Conservation (phyloP, 2,113 vertebrate species). For the Lamprologus speciosus region DNA sequence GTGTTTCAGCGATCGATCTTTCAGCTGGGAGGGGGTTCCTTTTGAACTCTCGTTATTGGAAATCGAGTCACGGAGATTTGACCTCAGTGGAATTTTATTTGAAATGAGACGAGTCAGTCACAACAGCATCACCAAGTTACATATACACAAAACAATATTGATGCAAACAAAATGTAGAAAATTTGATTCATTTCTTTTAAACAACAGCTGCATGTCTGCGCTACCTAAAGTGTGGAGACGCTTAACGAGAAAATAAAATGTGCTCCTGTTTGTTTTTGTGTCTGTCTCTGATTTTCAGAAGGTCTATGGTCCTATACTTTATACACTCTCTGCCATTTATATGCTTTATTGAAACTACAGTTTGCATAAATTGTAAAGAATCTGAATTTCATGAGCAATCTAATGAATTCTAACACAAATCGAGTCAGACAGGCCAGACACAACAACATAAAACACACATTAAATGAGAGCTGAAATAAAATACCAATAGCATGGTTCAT, state of each 20-base stretch:
- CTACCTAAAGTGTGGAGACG: rapidly evolving
- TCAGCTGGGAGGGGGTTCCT: neutral
- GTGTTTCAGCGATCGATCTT: neutral
- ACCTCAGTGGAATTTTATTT: neutral
- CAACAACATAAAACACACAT: conserved; percentile 9
- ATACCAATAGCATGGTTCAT: neutral
- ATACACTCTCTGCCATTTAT: neutral
- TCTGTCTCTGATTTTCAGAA: neutral
- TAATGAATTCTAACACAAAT: neutral
- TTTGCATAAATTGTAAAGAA: neutral
- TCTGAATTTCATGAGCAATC: neutral
- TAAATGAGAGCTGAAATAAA: neutral
- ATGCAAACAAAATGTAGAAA: neutral
- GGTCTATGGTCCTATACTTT: neutral
- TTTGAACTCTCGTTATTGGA: neutral
- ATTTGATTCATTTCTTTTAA: neutral
- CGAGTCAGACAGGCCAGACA: neutral
- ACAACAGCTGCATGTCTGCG: neutral
- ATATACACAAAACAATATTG: neutral
- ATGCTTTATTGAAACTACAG: neutral
- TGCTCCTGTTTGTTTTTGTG: neutral
- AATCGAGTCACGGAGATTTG: neutral
- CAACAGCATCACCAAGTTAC: rapidly evolving
- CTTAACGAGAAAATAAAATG: neutral
- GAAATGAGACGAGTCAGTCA: neutral